These are phyloP conservation scores for Corbicula japonica DNA, from an alignment of 2,888 invertebrate species.

Conservation along the genomic window DNA sequence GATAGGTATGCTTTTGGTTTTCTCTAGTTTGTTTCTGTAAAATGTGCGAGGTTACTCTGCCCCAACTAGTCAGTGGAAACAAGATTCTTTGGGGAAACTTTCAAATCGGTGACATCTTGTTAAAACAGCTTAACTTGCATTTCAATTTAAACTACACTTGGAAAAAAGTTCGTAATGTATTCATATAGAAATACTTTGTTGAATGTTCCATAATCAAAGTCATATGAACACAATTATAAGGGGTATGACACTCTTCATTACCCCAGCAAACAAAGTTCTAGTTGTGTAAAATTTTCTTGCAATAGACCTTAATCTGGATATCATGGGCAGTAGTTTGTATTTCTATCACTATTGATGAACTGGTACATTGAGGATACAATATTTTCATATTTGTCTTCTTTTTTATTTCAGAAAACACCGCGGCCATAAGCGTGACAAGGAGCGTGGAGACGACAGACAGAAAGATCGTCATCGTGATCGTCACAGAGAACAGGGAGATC, in stretches of 20 bases:
- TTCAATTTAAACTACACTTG: too few species aligned
- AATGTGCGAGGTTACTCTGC: too few species aligned
- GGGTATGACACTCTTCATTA: too few species aligned
- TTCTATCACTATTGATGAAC: neutral
- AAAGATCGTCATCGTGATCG: conserved; percentile 69
- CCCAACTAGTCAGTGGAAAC: too few species aligned
- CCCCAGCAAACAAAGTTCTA: too few species aligned
- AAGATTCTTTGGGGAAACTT: too few species aligned
- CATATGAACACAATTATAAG: neutral
- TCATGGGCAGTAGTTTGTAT: neutral
- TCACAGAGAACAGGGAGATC: conserved; percentile 57
- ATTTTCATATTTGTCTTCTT: neutral
- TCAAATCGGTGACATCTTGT: too few species aligned
- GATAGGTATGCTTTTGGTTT: conserved; percentile 63
- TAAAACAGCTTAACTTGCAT: too few species aligned
- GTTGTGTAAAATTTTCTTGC: neutral
- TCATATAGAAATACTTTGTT: neutral
- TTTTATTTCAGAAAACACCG: conserved; percentile 76
- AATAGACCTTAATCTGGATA: neutral
- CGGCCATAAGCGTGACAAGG: conserved; percentile 76
- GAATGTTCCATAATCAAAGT: neutral
- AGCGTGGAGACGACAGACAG: conserved; percentile 58
- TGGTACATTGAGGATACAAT: neutral
- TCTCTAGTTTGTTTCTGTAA: too few species aligned
- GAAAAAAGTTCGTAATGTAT: neutral